Evolutionary conservation across 2,797 vertebrate species (phyloP).

Genomic region (Holocentrus rufus): DNA sequence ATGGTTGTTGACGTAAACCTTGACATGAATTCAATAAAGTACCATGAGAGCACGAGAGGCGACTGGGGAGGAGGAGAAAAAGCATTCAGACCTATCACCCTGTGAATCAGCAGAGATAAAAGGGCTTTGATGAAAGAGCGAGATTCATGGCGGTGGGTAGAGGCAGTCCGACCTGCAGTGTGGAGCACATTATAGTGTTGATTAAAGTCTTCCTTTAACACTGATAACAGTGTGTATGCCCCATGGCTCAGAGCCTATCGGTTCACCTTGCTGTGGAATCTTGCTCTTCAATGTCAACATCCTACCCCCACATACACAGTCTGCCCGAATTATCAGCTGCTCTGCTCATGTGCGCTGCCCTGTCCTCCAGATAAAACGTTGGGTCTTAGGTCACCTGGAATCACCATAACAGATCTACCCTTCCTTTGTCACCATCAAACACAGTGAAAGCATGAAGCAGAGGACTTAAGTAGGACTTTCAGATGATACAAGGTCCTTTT

Average conservation of each 20-base stretch:
- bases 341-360: slow-evolving; percentile 13
- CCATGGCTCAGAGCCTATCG: background rate
- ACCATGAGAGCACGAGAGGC: slow-evolving; percentile 14
- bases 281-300: slow-evolving; percentile 4
- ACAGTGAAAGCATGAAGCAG: background rate
- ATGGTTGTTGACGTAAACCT: slow-evolving; percentile 42
- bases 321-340: background rate
- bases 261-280: slow-evolving; percentile 14
- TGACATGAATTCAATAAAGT: slow-evolving; percentile 41
- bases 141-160: slow-evolving; percentile 13
- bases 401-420: slow-evolving; percentile 12
- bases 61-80: slow-evolving; percentile 13
- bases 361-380: background rate
- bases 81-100: slow-evolving; percentile 29
- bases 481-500: slow-evolving; percentile 7
- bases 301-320: background rate
- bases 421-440: background rate
- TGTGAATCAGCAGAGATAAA: slow-evolving; percentile 53
- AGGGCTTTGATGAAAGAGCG: slow-evolving; percentile 35
- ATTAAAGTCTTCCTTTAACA: background rate
- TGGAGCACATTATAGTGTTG: slow-evolving; percentile 9
- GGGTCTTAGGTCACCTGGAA: slow-evolving; percentile 31
- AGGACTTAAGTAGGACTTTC: slow-evolving; percentile 20
- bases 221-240: slow-evolving; percentile 9
- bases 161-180: slow-evolving; percentile 8